A percentile compares a stretch with the other conserved stretches of the same genome.
Evolutionary conservation across 35 echinoderm and acorn worm genomes (phyloP).

Genomic region (Anneissia japonica): DNA sequence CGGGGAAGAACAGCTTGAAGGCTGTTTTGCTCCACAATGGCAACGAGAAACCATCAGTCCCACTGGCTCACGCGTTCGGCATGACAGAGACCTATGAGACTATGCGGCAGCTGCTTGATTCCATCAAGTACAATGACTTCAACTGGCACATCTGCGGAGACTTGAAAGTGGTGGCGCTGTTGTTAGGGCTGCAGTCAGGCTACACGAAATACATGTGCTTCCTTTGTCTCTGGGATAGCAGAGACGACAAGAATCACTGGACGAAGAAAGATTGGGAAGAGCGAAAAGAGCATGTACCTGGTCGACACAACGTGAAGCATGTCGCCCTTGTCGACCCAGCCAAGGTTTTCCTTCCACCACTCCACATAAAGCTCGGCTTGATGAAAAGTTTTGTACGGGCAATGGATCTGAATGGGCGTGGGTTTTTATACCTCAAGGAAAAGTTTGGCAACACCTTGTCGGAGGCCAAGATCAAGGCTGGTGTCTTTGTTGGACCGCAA

Average conservation of each 20-base stretch:
- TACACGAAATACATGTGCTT: background rate
- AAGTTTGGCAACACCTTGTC: background rate
- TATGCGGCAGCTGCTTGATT: background rate
- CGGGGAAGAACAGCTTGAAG: background rate
- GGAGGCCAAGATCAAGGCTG: slow-evolving; percentile 1
- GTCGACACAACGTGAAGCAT: background rate
- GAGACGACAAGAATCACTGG: slow-evolving; percentile 3
- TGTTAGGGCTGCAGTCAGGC: background rate
- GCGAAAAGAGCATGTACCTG: background rate
- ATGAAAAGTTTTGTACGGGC: slow-evolving; percentile 10
- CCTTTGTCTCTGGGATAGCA: slow-evolving; percentile 16
- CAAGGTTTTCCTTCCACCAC: background rate
- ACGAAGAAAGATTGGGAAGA: background rate
- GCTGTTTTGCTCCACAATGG: background rate
- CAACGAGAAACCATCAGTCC: background rate
- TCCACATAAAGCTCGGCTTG: slow-evolving; percentile 7
- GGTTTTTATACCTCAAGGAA: background rate
- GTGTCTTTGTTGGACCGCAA: slow-evolving; percentile 15
- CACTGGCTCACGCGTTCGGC: background rate
- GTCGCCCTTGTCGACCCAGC: background rate
- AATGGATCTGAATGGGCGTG: background rate
- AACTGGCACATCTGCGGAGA: slow-evolving; percentile 14
- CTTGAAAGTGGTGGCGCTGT: slow-evolving; percentile 7
- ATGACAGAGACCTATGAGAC: background rate
- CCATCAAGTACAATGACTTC: background rate